Evolutionary conservation across 2,113 vertebrate species (phyloP).

Genomic region (Tyto alba): DNA sequence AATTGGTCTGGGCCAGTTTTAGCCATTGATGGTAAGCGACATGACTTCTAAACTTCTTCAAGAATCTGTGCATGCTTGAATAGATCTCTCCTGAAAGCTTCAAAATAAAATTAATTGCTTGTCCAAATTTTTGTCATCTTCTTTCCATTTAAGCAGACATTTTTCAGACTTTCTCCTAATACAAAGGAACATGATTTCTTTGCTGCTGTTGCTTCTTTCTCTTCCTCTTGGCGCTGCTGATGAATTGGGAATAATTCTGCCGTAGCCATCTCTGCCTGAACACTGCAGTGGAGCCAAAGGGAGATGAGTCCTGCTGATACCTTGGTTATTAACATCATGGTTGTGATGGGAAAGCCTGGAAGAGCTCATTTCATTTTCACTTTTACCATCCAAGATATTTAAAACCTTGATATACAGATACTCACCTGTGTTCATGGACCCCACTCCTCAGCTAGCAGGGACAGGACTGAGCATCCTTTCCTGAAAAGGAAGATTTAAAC

Average conservation of each 20-base stretch:
- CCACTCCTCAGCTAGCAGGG: neutral
- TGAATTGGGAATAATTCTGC: neutral
- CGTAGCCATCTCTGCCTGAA: neutral
- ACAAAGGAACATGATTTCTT: neutral
- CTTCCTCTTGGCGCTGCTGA: neutral
- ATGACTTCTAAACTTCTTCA: neutral
- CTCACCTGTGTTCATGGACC: neutral
- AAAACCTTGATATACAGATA: neutral
- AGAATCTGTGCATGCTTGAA: neutral
- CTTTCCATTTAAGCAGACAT: neutral
- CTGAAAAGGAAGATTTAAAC: neutral
- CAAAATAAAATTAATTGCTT: constrained; percentile 2
- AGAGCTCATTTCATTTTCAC: neutral
- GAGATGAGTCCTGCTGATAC: neutral
- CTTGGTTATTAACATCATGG: neutral
- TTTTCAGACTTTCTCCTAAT: neutral
- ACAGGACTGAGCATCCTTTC: neutral
- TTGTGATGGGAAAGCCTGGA: neutral
- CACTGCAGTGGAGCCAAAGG: neutral
- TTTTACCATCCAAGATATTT: neutral
- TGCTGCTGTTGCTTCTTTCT: neutral
- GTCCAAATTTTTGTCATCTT: neutral
- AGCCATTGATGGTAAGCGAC: neutral
- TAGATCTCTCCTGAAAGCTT: constrained; percentile 9
- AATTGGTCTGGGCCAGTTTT: neutral